Evolutionary conservation across 2,888 invertebrate genomes (phyloP).

Genomic region (Drosophila neoperkinsi): DNA sequence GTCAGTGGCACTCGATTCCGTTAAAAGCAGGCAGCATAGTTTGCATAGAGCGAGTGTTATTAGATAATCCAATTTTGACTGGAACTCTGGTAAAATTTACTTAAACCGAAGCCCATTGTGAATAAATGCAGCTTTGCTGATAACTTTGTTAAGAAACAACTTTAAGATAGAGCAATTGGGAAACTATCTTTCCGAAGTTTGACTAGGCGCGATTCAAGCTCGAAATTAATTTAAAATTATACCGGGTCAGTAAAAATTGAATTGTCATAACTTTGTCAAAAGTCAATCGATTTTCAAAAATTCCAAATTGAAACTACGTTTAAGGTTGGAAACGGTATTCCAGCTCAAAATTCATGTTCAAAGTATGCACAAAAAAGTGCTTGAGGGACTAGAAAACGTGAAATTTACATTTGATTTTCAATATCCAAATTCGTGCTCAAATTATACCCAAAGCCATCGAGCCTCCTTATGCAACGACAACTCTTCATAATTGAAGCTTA

Average conservation of each 20-base stretch:
- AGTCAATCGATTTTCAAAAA: too few relatives aligned
- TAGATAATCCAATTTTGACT: not conserved
- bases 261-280: too few relatives aligned
- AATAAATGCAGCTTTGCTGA: not conserved
- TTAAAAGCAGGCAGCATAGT: not conserved
- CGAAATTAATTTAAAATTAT: not conserved
- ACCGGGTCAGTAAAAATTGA: accelerated
- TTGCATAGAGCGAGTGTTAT: not conserved
- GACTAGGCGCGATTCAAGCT: not conserved
- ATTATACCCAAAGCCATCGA: not conserved
- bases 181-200: not conserved
- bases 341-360: not conserved
- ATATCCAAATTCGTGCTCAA: not conserved
- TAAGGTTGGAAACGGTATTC: not conserved
- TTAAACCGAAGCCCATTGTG: not conserved
- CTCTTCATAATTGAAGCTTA: not conserved
- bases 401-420: too few relatives aligned
- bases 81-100: not conserved
- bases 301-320: too few relatives aligned
- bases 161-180: not conserved
- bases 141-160: not conserved
- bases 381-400: not conserved
- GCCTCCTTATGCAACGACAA: not conserved
- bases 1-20: not conserved
- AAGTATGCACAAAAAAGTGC: not conserved